phyloP scores from a whole-genome alignment of 2,888 invertebrate species.

The Drosophila tripunctata region DNA sequence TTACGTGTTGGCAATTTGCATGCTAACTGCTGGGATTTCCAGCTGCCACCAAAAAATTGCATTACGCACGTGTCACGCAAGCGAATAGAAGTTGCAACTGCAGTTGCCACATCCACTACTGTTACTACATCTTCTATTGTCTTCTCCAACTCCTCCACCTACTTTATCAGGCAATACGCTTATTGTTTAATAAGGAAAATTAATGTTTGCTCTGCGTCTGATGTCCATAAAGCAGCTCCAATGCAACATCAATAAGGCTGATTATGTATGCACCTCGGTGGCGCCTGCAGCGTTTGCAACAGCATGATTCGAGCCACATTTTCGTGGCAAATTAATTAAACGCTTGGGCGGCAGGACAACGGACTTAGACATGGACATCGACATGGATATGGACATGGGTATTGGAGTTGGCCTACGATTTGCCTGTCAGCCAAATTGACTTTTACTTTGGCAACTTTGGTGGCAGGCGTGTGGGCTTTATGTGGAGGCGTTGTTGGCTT shows the following conservation, averaged over 20 bases:
- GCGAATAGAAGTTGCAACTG: constrained; percentile 3
- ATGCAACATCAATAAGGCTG: constrained; percentile 40
- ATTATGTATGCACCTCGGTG: constrained; percentile 57
- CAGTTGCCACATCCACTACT: background rate
- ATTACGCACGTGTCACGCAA: constrained; percentile 52
- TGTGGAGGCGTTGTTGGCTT: constrained; percentile 71
- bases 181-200: constrained; percentile 55
- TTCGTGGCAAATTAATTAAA: constrained; percentile 79
- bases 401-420: constrained; percentile 39
- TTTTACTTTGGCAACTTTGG: constrained; percentile 59
- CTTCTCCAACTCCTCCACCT: background rate
- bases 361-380: constrained; percentile 20
- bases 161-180: background rate
- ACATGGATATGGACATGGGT: constrained; percentile 20
- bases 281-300: constrained; percentile 29
- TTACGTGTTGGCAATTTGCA: constrained; percentile 63
- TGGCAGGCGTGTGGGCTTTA: constrained; percentile 38
- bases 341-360: constrained; percentile 43
- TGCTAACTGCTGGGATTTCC: constrained; percentile 42
- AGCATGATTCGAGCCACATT: constrained; percentile 55
- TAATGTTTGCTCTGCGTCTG: constrained; percentile 42
- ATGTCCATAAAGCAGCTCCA: constrained; percentile 16
- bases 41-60: constrained; percentile 37
- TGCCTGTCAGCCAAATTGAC: constrained; percentile 76
- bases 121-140: background rate